Base-by-base conservation (phyloP, 2,797 vertebrate species). In the Semotilus atromaculatus region DNA sequence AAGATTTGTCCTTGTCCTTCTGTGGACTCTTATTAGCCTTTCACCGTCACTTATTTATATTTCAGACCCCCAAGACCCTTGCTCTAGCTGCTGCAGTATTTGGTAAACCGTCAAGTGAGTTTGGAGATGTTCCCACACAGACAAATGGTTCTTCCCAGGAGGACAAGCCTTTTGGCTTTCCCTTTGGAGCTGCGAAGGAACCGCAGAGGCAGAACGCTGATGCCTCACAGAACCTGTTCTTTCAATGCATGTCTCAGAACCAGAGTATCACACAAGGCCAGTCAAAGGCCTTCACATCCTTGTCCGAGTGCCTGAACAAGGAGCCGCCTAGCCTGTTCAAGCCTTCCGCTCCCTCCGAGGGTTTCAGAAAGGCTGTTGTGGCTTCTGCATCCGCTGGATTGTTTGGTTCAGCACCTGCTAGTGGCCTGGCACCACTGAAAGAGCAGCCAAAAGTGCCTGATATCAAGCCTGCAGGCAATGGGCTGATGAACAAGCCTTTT, bases 171-270 rank as follows among this genome's bases (percentile, higher is more conserved):
- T 96, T 96, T 92, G 97, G 96, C 80, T 99, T 99, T 86, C 95
- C 97, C 91, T 97, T 97, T 88, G 93, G 90, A 4, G 90, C 94
- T 85, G 91, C 91, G 86, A 94, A 95, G 91, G 93, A 94, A 79
- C 67, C 84, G 21, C 88, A 86, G 88, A 93, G 95, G 85, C 96
- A 96, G 92, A 96, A 97, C 88, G 90, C 94, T 78, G 94, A 95
- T 90, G 81, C 95, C 9, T 96, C 96, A 53, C 97, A 98, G 93
- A 99, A 99, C 94, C 95, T 99, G 87, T 99, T 99, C 96, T 98
- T 99, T 94, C 98, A 99, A 84, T 99, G 97, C 91, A 99, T 99
- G 98, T 96, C 96, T 81, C 97, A 99, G 86, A 97, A 93, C 86
- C 91, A 93, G 58, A 88, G 88, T 82, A 55, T 77, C 31, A 34